phyloP scores from a whole-genome alignment of 2,113 vertebrate species.

The Xerus inauris region DNA sequence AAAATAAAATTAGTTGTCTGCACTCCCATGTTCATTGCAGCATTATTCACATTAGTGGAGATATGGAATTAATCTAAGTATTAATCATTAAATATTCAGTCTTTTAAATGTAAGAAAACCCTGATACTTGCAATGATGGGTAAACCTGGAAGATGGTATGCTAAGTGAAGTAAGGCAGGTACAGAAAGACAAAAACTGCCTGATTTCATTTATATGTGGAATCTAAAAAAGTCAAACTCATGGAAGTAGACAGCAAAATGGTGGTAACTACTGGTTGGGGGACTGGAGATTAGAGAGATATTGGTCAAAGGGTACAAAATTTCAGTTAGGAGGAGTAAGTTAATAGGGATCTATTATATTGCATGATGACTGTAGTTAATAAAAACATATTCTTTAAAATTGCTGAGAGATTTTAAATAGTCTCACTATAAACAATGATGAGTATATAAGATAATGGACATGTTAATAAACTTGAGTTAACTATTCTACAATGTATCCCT shows the following conservation, averaged over 20 bases:
- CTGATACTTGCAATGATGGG: background rate
- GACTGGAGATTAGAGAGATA: background rate
- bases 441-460: background rate
- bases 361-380: background rate
- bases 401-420: background rate
- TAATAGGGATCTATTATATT: background rate
- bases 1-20: background rate
- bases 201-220: background rate
- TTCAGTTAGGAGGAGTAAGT: background rate
- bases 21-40: no score
- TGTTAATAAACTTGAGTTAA: background rate
- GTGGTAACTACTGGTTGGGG: no score
- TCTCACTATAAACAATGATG: background rate
- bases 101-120: background rate
- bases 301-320: background rate
- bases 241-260: background rate
- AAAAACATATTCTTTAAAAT: background rate
- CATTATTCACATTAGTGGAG: background rate
- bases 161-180: background rate
- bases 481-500: no score
- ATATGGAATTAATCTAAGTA: no score
- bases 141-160: background rate
- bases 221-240: no score
- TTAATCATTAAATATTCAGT: background rate
- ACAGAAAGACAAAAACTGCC: background rate